Evolutionary conservation across 2,888 invertebrate species (phyloP).

Genomic region (Allacma fusca): DNA sequence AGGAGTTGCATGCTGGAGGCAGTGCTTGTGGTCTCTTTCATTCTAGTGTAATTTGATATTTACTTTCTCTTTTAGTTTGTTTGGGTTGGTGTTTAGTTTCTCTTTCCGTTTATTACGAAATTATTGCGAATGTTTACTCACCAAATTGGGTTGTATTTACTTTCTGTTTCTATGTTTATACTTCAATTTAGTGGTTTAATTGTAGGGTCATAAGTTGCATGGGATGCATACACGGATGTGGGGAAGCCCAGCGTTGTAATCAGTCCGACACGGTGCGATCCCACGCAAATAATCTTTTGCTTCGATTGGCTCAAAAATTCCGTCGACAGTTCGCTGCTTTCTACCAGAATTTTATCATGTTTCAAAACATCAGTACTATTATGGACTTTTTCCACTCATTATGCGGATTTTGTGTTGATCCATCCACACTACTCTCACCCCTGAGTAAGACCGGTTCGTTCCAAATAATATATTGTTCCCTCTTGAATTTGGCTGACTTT

Average conservation of each 20-base stretch:
- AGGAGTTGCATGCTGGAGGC: not conserved
- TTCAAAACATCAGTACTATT: constrained; percentile 80
- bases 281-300: constrained; percentile 81
- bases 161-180: not conserved
- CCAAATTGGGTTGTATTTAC: not conserved
- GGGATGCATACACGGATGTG: constrained; percentile 96
- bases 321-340: constrained; percentile 73
- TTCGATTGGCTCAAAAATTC: constrained; percentile 77
- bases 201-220: constrained; percentile 84
- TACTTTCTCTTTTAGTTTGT: not conserved
- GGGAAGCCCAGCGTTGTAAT: constrained; percentile 79
- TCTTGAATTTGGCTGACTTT: not conserved
- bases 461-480: not conserved
- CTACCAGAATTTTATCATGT: constrained; percentile 78
- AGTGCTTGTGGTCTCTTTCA: too few species aligned
- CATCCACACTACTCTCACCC: constrained; percentile 83
- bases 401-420: constrained; percentile 94
- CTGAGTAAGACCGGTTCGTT: constrained; percentile 75
- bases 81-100: not conserved
- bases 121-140: too few species aligned
- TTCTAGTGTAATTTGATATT: too few species aligned
- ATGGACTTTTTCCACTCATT: constrained; percentile 95
- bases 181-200: not conserved
- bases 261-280: constrained; percentile 90
- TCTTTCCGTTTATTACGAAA: not conserved